Conservation (phyloP, 2,888 invertebrate genomes). For the Hirtodrosophila trivittata region DNA sequence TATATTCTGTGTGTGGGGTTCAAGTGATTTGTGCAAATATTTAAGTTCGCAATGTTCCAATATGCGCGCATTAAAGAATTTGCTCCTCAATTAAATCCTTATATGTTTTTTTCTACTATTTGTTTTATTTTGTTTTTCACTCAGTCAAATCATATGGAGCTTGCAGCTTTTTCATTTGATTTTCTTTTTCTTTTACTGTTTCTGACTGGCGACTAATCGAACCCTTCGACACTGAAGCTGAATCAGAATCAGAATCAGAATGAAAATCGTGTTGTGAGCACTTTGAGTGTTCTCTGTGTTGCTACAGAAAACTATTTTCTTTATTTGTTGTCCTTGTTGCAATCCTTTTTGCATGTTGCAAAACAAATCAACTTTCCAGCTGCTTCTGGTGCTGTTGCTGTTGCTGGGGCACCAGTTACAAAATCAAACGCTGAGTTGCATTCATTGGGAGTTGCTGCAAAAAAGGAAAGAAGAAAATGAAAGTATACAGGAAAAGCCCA, state of each 20-base stretch:
- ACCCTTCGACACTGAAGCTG: slow-evolving; percentile 19
- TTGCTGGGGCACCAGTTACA: slow-evolving; percentile 46
- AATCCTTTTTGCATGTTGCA: slow-evolving; percentile 61
- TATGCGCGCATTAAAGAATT: slow-evolving; percentile 15
- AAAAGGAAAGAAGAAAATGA: slow-evolving; percentile 1
- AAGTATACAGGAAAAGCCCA: no score
- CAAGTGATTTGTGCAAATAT: slow-evolving; percentile 55
- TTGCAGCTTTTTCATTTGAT: slow-evolving; percentile 5
- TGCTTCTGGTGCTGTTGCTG: slow-evolving; percentile 44
- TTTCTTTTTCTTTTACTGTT: slow-evolving; percentile 34
- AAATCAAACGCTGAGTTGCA: slow-evolving; percentile 60
- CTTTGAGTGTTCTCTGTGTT: slow-evolving; percentile 53
- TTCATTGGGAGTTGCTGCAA: slow-evolving; percentile 57
- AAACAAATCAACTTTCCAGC: slow-evolving; percentile 68
- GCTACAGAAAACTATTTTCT: slow-evolving; percentile 47
- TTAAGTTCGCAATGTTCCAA: slow-evolving; percentile 30
- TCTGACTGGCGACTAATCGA: slow-evolving; percentile 24
- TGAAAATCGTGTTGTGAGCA: slow-evolving; percentile 48
- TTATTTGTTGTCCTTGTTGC: slow-evolving; percentile 35
- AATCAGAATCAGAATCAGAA: no score
- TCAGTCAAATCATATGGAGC: no score
- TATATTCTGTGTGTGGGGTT: slow-evolving; percentile 25
- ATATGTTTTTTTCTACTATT: neutral
- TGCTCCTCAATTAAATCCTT: slow-evolving; percentile 27
- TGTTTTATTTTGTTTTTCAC: no score